A percentile compares a stretch with the other conserved stretches of the same genome.
phyloP scores from a whole-genome alignment of 2,113 vertebrate genomes.

The Cryptoleucopteryx plumbea region DNA sequence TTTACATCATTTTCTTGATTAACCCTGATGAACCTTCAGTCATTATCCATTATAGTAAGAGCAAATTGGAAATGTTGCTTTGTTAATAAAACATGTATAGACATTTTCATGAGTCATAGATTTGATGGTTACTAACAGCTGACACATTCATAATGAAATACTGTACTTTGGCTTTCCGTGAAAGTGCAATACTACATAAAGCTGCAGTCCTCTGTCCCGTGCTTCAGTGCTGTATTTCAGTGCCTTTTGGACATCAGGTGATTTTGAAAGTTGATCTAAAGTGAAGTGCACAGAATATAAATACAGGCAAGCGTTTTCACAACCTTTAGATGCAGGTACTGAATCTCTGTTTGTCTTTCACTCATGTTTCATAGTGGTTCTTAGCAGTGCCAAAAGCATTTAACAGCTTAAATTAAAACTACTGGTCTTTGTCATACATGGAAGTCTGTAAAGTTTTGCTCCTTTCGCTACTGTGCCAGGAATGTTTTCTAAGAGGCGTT shows the following conservation, averaged over 20 bases:
- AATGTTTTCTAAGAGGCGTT: background rate
- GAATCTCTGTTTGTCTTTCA: background rate
- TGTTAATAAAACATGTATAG: constrained; percentile 64
- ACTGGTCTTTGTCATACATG: background rate
- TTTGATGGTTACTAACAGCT: constrained; percentile 60
- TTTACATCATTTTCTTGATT: constrained; percentile 69
- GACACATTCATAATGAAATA: constrained; percentile 64
- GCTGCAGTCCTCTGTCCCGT: background rate
- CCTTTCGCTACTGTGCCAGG: background rate
- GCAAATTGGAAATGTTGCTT: constrained; percentile 64
- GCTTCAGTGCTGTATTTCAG: background rate
- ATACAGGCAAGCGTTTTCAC: background rate
- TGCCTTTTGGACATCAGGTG: background rate
- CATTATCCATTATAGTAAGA: constrained; percentile 63
- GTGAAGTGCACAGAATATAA: background rate
- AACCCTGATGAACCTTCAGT: constrained; percentile 64
- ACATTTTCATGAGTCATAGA: constrained; percentile 61
- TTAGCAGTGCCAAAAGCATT: background rate
- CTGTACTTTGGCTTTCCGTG: background rate
- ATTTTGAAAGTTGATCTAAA: constrained; percentile 27
- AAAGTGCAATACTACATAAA: background rate
- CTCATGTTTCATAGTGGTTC: background rate
- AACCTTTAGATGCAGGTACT: background rate
- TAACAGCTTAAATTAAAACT: background rate
- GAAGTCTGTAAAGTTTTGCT: background rate